Conservation (phyloP, 2,888 invertebrate genomes). For the Hololepta plana region DNA sequence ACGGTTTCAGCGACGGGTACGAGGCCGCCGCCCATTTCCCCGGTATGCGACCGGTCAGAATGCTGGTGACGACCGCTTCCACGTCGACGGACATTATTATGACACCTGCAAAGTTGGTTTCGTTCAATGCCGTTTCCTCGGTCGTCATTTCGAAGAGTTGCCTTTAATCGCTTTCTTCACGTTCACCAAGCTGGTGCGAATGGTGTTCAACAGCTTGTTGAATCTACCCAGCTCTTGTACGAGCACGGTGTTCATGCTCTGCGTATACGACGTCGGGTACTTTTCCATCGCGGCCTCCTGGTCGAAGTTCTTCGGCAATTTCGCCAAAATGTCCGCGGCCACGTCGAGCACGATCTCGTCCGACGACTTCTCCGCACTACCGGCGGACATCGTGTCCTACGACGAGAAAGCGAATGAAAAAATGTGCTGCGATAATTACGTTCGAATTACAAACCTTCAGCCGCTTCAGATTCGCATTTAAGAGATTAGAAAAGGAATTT, state of each 20-base stretch:
- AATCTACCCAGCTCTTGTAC: conserved; percentile 74
- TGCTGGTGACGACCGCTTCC: conserved; percentile 69
- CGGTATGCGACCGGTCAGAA: conserved; percentile 70
- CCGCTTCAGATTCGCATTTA: too few relatives aligned
- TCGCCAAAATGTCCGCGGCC: conserved; percentile 57
- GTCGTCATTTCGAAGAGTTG: conserved; percentile 19
- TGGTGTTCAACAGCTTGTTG: conserved; percentile 54
- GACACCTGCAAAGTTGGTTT: conserved; percentile 36
- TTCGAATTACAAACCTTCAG: too few relatives aligned
- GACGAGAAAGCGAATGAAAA: too few relatives aligned
- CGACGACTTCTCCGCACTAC: conserved; percentile 44
- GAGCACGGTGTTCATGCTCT: conserved; percentile 89
- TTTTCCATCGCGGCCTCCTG: conserved; percentile 43
- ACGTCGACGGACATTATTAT: conserved; percentile 74
- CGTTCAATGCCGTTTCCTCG: conserved; percentile 5
- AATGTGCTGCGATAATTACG: too few relatives aligned
- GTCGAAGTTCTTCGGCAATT: conserved; percentile 55
- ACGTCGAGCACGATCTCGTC: conserved; percentile 68
- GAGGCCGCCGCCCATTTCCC: conserved; percentile 69
- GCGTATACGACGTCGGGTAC: conserved; percentile 59
- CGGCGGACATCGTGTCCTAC: conserved; percentile 45
- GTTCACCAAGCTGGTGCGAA: conserved; percentile 55
- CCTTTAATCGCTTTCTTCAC: conserved; percentile 81
- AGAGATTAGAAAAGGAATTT: too few relatives aligned
- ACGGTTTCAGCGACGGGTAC: conserved; percentile 81